Conservation (phyloP, 2,888 invertebrate genomes). For the Thalpophila matura region DNA sequence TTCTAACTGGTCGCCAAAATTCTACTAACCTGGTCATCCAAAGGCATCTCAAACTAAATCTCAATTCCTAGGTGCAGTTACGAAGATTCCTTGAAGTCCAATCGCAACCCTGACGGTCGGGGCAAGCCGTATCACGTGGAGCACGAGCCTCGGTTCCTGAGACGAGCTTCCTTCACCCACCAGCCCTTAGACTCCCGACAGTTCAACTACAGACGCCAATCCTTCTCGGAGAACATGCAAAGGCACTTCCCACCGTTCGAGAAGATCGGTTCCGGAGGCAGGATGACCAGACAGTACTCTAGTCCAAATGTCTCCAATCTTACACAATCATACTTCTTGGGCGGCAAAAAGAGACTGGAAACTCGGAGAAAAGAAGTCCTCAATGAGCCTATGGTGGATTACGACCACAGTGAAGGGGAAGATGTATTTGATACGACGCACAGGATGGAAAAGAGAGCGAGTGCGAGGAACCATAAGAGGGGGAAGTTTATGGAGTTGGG, state of each 20-base stretch:
- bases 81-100: constrained; percentile 95
- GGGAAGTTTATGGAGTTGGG: constrained; percentile 84
- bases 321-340: constrained; percentile 80
- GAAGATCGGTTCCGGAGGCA: constrained; percentile 71
- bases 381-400: constrained; percentile 86
- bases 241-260: constrained; percentile 82
- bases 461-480: constrained; percentile 75
- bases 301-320: constrained; percentile 81
- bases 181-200: constrained; percentile 79
- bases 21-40: constrained; percentile 33
- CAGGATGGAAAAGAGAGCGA: constrained; percentile 78
- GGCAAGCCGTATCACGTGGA: constrained; percentile 73
- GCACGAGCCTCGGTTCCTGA: constrained; percentile 74
- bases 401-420: constrained; percentile 87
- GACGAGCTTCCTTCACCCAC: constrained; percentile 84
- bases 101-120: constrained; percentile 82
- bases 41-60: constrained; percentile 44
- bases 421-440: constrained; percentile 82
- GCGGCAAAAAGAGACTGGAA: constrained; percentile 75
- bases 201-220: constrained; percentile 79
- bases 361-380: constrained; percentile 80
- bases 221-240: constrained; percentile 86
- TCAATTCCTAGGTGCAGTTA: constrained; percentile 92
- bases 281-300: constrained; percentile 80
- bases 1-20: not conserved